Percentiles rank a stretch among this genome's conserved stretches.
These are phyloP conservation scores for Sanderia malayensis DNA, from an alignment of 30 jellyfish, hydroid and myxozoan genomes.

Conservation along the genomic window DNA sequence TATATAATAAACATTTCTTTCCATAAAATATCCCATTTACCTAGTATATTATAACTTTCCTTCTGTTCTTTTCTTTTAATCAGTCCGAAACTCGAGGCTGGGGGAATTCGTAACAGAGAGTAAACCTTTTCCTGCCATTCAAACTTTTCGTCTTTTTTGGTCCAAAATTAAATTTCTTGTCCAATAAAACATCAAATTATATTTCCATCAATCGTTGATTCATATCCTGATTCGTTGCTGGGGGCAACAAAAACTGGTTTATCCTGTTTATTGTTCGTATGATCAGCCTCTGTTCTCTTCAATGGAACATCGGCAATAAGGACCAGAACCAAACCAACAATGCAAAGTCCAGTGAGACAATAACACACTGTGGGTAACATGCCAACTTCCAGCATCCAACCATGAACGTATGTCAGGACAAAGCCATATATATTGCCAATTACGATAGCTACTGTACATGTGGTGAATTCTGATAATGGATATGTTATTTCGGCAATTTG, in stretches of 20 bases:
- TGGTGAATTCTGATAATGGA: conserved; percentile 67
- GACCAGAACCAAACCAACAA: conserved; percentile 34
- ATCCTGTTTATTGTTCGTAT: conserved; percentile 1
- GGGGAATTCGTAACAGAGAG: no score
- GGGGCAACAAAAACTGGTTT: not conserved
- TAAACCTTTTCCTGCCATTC: no score
- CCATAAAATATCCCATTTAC: no score
- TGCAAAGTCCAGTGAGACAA: conserved; percentile 25
- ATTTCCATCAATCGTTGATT: conserved; percentile 25
- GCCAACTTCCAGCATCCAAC: conserved; percentile 55
- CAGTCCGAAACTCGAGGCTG: no score
- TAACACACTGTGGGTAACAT: conserved; percentile 16
- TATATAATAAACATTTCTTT: no score
- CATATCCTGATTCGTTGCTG: conserved; percentile 24
- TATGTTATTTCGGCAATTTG: conserved; percentile 78
- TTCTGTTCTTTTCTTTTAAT: no score
- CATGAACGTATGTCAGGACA: conserved; percentile 35
- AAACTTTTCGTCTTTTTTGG: no score
- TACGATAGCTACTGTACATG: conserved; percentile 57
- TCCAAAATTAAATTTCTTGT: no score
- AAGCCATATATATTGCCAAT: conserved; percentile 63
- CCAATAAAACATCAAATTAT: conserved; percentile 5
- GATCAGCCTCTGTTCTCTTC: conserved; percentile 61
- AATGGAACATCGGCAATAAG: conserved; percentile 38
- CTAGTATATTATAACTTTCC: no score